These are phyloP conservation scores for Gobionotothen gibberifrons DNA, from an alignment of 2,797 vertebrate species.

Conservation along the genomic window DNA sequence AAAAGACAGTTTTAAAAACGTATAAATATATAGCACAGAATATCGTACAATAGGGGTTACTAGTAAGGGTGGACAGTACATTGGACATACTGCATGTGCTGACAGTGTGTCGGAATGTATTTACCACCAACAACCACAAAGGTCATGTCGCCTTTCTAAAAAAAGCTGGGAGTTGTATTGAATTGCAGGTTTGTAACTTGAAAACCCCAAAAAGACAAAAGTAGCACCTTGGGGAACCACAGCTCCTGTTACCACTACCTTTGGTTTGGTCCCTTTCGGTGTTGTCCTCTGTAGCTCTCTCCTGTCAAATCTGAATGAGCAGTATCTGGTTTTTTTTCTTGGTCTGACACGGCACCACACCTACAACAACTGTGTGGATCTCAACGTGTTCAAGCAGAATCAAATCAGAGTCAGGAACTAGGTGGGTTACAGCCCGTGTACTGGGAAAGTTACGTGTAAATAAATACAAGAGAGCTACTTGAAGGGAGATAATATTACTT, in stretches of 20 bases:
- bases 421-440: neutral
- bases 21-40: neutral
- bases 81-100: neutral
- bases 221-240: constrained; percentile 21
- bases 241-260: constrained; percentile 43
- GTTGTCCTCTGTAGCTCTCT: constrained; percentile 13
- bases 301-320: constrained; percentile 23
- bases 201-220: constrained; percentile 35
- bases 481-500: neutral
- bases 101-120: neutral
- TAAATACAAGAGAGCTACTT: constrained; percentile 2
- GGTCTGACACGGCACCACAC: constrained; percentile 39
- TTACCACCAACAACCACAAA: constrained; percentile 3
- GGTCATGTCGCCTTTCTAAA: neutral
- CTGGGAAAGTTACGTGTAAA: neutral
- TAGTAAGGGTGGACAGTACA: neutral
- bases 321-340: constrained; percentile 34
- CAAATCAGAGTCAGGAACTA: constrained; percentile 16
- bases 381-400: constrained; percentile 39
- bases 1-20: neutral
- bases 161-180: neutral
- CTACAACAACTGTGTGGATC: constrained; percentile 26
- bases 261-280: constrained; percentile 26
- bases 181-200: constrained; percentile 25
- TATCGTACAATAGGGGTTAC: neutral